Base-by-base conservation (phyloP, 2,113 vertebrate genomes). In the Corvus moneduloides region DNA sequence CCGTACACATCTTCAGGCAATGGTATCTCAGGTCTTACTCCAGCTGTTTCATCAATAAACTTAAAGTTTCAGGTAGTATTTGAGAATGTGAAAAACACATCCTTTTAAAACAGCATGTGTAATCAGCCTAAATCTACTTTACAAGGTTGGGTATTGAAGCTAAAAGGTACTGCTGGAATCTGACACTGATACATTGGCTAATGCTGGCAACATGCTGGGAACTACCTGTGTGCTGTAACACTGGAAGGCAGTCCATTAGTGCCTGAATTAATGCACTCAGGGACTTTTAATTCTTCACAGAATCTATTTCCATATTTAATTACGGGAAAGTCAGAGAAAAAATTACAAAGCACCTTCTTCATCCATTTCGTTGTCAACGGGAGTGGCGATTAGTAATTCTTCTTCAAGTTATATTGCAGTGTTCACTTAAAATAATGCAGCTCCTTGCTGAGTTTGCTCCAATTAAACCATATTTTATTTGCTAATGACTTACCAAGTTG, bases 401-500 rank as follows among this genome's bases (percentile, higher is more conserved):
- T 99, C 97, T 98, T 98, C 96, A 96, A 98, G 97, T 98, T 98
- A 98, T 98, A 98, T 99, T 98, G 98, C 95, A 97, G 90, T 96
- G 96, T 98, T 99, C 98, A 98, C 98, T 98, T 99, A 98, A 98
- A 98, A 98, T 98, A 98, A 98, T 98, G 97, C 97, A 98, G 97
- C 93, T 97, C 94, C 98, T 96, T 98, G 98, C 98, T 98, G 98
- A 98, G 97, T 98, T 98, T 98, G 97, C 98, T 98, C 98, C 98
- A 98, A 98, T 99, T 98, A 99, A 98, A 97, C 97, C 94, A 98
- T 99, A 98, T 98, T 98, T 99, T 98, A 98, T 98, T 98, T 98
- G 97, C 94, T 99, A 99, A 98, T 99, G 98, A 99, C 98, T 98
- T 97, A 97, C 94, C 96, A 97, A 98, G 97, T 98, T 98, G 97